Percentiles rank a stretch among this genome's conserved stretches.
phyloP scores from a whole-genome alignment of 2,888 invertebrate species.

The Charanyca ferruginea region DNA sequence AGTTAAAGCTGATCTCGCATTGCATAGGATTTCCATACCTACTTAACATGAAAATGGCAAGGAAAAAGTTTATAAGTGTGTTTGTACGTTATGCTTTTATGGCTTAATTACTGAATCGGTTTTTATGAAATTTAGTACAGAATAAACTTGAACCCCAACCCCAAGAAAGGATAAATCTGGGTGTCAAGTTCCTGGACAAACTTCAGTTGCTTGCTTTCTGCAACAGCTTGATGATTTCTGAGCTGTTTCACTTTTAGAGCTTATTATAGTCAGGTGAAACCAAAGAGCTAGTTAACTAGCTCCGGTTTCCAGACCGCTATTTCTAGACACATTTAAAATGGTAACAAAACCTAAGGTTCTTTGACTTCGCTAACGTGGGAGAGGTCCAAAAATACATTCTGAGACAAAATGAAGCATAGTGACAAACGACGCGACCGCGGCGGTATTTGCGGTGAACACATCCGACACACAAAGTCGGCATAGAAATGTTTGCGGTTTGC shows the following conservation, averaged over 20 bases:
- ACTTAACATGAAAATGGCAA: no score
- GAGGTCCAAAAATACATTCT: conserved; percentile 51
- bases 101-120: no score
- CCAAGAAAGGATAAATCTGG: no score
- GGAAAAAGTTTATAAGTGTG: no score
- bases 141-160: no score
- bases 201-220: background rate
- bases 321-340: conserved; percentile 20
- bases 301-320: conserved; percentile 9
- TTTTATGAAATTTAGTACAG: no score
- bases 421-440: conserved; percentile 33
- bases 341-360: conserved; percentile 35
- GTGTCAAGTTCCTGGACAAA: no score
- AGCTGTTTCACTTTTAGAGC: background rate
- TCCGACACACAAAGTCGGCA: conserved; percentile 26
- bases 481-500: conserved; percentile 27
- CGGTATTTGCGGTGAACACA: conserved; percentile 31
- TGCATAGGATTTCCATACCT: no score
- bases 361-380: conserved; percentile 43
- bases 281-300: background rate
- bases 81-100: no score
- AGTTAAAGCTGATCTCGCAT: no score
- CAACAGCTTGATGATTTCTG: conserved; percentile 3
- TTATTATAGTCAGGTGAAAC: conserved; percentile 4
- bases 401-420: conserved; percentile 40